Percentiles rank a stretch among this genome's conserved stretches.
These are phyloP conservation scores for Hirtodrosophila trivittata DNA, from an alignment of 2,888 invertebrate species.

Conservation along the genomic window DNA sequence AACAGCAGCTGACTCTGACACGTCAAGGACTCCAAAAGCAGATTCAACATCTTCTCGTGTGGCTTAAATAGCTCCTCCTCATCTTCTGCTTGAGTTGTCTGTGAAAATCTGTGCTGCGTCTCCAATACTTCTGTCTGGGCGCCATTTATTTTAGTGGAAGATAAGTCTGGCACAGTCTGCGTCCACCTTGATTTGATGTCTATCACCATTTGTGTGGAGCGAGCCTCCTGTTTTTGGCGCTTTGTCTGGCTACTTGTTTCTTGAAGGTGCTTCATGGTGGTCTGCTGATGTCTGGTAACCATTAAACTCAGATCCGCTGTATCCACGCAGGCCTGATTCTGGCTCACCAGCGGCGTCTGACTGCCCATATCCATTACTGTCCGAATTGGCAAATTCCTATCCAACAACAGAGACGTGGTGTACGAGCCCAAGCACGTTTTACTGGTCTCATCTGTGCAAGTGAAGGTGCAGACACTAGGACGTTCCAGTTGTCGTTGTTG, in stretches of 20 bases:
- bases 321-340: slow-evolving; percentile 17
- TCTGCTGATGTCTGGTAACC: slow-evolving; percentile 44
- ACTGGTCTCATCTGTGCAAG: not conserved
- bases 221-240: not conserved
- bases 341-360: slow-evolving; percentile 1
- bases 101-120: not conserved
- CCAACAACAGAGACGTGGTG: not conserved
- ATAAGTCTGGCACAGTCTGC: slow-evolving; percentile 11
- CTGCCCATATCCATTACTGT: not conserved
- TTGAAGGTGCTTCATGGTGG: not conserved
- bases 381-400: slow-evolving; percentile 2
- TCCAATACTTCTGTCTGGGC: slow-evolving; percentile 23
- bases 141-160: not conserved
- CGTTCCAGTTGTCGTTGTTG: not conserved
- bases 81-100: slow-evolving; percentile 31
- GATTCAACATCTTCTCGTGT: not conserved
- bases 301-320: slow-evolving; percentile 32
- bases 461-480: not conserved
- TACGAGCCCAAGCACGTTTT: not conserved
- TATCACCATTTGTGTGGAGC: slow-evolving; percentile 31
- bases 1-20: slow-evolving; percentile 28
- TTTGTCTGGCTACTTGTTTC: slow-evolving; percentile 29
- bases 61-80: slow-evolving; percentile 14
- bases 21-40: slow-evolving; percentile 26
- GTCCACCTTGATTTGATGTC: slow-evolving; percentile 5